Percentiles rank a stretch among this genome's conserved stretches.
These are phyloP conservation scores for Drosophila fuyamai DNA, from an alignment of 1,140 invertebrate genomes.

Conservation along the genomic window DNA sequence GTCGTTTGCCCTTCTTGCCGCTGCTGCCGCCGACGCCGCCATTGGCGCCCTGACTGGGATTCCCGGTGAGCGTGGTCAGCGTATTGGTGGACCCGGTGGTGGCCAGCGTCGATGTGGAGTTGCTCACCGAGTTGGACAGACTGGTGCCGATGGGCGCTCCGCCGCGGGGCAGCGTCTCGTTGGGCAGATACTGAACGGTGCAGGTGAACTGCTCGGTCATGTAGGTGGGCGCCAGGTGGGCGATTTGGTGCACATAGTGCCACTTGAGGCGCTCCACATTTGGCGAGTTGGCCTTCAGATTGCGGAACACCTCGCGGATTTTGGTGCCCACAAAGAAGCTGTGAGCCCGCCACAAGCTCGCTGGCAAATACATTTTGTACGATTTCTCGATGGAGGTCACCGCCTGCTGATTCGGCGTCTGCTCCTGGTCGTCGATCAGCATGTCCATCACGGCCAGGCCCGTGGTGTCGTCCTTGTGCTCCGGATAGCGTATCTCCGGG, in stretches of 20 bases:
- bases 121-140: conserved; percentile 7
- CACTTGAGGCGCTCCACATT: conserved; percentile 90
- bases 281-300: conserved; percentile 87
- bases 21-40: neutral
- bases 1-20: conserved; percentile 23
- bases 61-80: conserved; percentile 24
- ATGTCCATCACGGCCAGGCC: conserved; percentile 94
- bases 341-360: conserved; percentile 90
- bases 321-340: conserved; percentile 90
- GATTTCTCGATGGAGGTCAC: conserved; percentile 89
- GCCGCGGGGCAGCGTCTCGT: conserved; percentile 42
- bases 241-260: conserved; percentile 91
- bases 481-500: conserved; percentile 90
- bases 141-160: conserved; percentile 15
- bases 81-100: conserved; percentile 49
- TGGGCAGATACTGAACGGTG: conserved; percentile 82
- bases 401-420: conserved; percentile 85
- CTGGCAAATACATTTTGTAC: conserved; percentile 93
- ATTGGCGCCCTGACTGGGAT: conserved; percentile 1
- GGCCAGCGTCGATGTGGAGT: conserved; percentile 43
- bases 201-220: conserved; percentile 91
- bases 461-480: conserved; percentile 90
- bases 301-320: conserved; percentile 88
- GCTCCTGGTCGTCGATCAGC: conserved; percentile 91
- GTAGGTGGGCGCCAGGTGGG: conserved; percentile 92